Base-by-base conservation (phyloP, 2,797 vertebrate species). In the Takifugu rubripes region DNA sequence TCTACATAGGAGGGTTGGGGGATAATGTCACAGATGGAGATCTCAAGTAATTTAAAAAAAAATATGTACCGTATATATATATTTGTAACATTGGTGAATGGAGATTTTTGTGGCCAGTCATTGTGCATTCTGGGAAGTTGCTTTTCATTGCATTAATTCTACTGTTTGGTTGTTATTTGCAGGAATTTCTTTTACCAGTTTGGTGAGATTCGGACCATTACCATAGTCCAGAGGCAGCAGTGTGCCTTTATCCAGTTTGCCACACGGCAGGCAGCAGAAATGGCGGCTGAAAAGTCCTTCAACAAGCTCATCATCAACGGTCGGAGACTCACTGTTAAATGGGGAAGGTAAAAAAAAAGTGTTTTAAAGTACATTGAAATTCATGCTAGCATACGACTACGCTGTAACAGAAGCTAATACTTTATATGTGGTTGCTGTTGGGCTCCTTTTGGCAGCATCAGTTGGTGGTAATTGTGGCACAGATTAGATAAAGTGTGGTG, bases 101-200 rank as follows among this genome's bases (percentile, higher is more conserved):
- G 33, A 3, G 10, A 8, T 33, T 33, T 9, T 33, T 33, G 10
- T 33, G 33, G 10, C 10, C 33, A 33, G 3, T 33, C 33, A 33
- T 3, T 10, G 33, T 33, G 33, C 33, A 33, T 33, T 16, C n/a
- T 45, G 14, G 44, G 8, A 24, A 21, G 8, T 21, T 10, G 3
- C 7, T 46, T 46, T 21, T 6, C 3, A 10, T 17, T 46, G 3
- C 45, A 17, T 46, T 46, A 21, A 46, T 21, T 46, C 42, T 4
- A n/a, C 33, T 25, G 3, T 7, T 56, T 24, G 26, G 7, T 74
- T 3, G 66, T 8, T 69, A n/a, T 0, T 4, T 40, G 1, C 77
- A 99, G 97, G 89, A 96, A 93, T 83, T 95, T 97, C 72, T 99
- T 99, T 73, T 99, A 99, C 81, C 97, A 98, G 86, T 99, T 99